Conservation (phyloP, 1,140 invertebrate genomes). For the Hylaeus volcanicus region DNA sequence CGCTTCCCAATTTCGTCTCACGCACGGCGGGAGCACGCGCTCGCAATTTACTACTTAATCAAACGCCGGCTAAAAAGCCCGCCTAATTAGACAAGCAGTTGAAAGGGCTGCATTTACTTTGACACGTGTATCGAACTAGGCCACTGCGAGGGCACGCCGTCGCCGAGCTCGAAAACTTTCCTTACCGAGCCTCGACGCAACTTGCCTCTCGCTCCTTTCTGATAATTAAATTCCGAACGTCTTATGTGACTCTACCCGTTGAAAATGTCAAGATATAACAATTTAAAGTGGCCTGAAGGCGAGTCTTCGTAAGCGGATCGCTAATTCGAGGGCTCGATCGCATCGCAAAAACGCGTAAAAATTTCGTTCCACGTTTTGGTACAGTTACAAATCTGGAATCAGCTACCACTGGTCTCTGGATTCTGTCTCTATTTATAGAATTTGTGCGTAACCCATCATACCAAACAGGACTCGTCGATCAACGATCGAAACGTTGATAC, state of each 20-base stretch:
- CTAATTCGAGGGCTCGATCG: not conserved
- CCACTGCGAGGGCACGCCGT: not conserved
- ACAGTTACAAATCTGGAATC: too few species aligned
- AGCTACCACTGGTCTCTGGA: too few species aligned
- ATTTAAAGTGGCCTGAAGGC: not conserved
- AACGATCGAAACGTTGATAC: too few species aligned
- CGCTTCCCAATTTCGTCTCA: slow-evolving; percentile 20
- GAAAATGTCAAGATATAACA: slow-evolving; percentile 33
- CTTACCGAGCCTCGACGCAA: not conserved
- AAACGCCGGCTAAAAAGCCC: slow-evolving; percentile 55
- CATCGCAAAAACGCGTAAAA: too few species aligned
- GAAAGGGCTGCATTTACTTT: slow-evolving; percentile 27
- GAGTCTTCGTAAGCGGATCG: not conserved
- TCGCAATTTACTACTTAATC: slow-evolving; percentile 46
- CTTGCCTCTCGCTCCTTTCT: slow-evolving; percentile 5
- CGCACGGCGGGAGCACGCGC: not conserved
- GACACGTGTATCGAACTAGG: slow-evolving; percentile 47
- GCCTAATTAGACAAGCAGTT: slow-evolving; percentile 48
- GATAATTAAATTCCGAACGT: slow-evolving; percentile 41
- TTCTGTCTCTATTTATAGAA: too few species aligned
- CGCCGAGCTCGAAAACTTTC: slow-evolving; percentile 15
- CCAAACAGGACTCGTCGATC: too few species aligned
- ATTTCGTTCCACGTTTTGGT: too few species aligned
- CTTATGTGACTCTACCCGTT: slow-evolving; percentile 17
- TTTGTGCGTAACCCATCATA: too few species aligned